Conservation (phyloP, 2,888 invertebrate genomes). For the Parnassius smintheus region DNA sequence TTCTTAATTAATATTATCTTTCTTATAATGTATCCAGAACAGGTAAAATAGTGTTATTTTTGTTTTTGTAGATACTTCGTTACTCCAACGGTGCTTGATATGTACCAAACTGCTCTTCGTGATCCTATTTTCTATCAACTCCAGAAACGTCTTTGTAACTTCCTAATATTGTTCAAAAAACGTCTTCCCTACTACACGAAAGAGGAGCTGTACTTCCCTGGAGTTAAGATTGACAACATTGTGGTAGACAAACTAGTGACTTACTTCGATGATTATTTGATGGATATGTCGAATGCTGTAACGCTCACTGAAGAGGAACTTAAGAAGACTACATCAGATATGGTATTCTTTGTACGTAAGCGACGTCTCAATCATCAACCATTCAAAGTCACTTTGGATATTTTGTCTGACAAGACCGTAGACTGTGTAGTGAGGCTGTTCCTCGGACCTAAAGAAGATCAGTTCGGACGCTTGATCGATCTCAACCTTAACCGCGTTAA, state of each 20-base stretch:
- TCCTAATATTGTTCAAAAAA: constrained; percentile 81
- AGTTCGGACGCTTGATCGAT: constrained; percentile 77
- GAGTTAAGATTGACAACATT: constrained; percentile 83
- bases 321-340: constrained; percentile 70
- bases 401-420: constrained; percentile 79
- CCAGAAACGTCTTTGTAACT: constrained; percentile 81
- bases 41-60: neutral
- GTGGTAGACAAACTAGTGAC: constrained; percentile 84
- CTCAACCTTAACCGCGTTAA: constrained; percentile 81
- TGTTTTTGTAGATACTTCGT: constrained; percentile 66
- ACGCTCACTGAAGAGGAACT: constrained; percentile 69
- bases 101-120: constrained; percentile 84
- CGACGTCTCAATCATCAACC: constrained; percentile 84
- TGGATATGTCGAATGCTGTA: constrained; percentile 84
- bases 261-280: constrained; percentile 85
- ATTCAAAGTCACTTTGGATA: constrained; percentile 79
- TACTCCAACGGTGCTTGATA: constrained; percentile 82
- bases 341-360: constrained; percentile 79
- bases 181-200: constrained; percentile 82
- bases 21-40: too few relatives aligned
- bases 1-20: too few relatives aligned
- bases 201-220: constrained; percentile 82
- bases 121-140: constrained; percentile 88
- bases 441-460: constrained; percentile 86
- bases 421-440: constrained; percentile 84